Evolutionary conservation across 2,113 vertebrate genomes (phyloP).

Genomic region (Antechinus stuartii): DNA sequence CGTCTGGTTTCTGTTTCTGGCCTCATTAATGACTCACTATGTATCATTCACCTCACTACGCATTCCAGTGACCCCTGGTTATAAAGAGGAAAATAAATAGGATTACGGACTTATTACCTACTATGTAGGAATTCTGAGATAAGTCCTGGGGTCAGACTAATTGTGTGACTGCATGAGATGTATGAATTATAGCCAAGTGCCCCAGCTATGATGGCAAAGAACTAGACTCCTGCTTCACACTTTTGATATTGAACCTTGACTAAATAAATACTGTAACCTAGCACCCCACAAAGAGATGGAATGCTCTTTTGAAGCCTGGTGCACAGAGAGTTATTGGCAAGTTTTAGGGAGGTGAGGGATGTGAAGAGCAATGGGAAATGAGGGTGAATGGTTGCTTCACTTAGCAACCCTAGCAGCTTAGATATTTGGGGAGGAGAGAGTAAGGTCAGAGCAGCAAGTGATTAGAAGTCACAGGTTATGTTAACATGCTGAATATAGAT

Average conservation of each 20-base stretch:
- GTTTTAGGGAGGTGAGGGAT: not conserved
- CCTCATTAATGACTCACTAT: constrained; percentile 26
- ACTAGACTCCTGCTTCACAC: not conserved
- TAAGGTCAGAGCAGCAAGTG: not conserved
- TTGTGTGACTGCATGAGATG: constrained; percentile 8
- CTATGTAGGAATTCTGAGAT: not conserved
- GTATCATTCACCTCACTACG: constrained; percentile 46
- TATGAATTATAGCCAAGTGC: not conserved
- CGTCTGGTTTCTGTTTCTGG: constrained; percentile 21
- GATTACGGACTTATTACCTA: constrained; percentile 47
- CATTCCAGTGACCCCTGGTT: constrained; percentile 31
- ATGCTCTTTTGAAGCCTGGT: not conserved
- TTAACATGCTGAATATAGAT: not conserved
- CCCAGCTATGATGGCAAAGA: not conserved
- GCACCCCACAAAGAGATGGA: not conserved
- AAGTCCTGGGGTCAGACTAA: not conserved
- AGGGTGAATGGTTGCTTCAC: not conserved
- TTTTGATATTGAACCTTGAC: not conserved
- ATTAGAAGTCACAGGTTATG: not conserved
- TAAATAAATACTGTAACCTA: constrained; percentile 10
- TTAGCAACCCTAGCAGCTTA: not conserved
- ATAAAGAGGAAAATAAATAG: constrained; percentile 41
- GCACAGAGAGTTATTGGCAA: not conserved
- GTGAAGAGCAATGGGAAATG: not conserved
- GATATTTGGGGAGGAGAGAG: not conserved